Evolutionary conservation across 2,113 vertebrate species (phyloP), one percentile per base, ranked within the genome.

Genomic region (Rana temporaria): DNA sequence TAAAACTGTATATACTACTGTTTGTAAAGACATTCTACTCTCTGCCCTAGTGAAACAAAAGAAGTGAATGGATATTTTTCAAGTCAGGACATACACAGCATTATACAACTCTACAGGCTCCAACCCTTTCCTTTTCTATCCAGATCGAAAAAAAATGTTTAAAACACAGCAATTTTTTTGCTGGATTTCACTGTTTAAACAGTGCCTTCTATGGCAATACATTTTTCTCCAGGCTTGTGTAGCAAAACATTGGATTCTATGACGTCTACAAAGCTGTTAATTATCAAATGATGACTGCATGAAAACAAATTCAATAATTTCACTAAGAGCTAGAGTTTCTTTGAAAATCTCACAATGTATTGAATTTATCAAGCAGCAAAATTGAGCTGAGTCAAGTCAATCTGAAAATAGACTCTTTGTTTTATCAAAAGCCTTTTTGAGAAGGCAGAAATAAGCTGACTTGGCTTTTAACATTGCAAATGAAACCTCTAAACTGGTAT

Each of bases 361-460:
- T 20, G 56, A 62, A 75, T 62, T 75, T 75, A 62, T 62, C 57
- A 62, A 75, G 72, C 72, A 60, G 72, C 56, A 62, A 42, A 60
- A 62, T 62, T 75, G 55, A 75, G 72, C 72, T 75, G 72, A 75
- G 56, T 75, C 56, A 60, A 75, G 72, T 75, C 55, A 20, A 56
- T 75, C 56, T 4, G 19, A 75, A 75, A 75, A 75, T 75, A 75
- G 72, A 75, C 56, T 60, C 57, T 75, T 75, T 75, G 72, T 75
- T 75, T 75, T 75, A 75, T 75, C 72, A 75, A 75, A 75, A 42
- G 72, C 32, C 32, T 75, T 60, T 74, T 75, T 0, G 53, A 62
- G 72, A 62, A 75, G 57, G 30, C 56, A 75, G 72, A 75, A 75
- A 60, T 62, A 62, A 20, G 72, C 72, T 75, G 72, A 75, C 18